Percentiles rank a stretch among this genome's conserved stretches.
Evolutionary conservation across 2,113 vertebrate species (phyloP).

Genomic region (Tragulus kanchil): DNA sequence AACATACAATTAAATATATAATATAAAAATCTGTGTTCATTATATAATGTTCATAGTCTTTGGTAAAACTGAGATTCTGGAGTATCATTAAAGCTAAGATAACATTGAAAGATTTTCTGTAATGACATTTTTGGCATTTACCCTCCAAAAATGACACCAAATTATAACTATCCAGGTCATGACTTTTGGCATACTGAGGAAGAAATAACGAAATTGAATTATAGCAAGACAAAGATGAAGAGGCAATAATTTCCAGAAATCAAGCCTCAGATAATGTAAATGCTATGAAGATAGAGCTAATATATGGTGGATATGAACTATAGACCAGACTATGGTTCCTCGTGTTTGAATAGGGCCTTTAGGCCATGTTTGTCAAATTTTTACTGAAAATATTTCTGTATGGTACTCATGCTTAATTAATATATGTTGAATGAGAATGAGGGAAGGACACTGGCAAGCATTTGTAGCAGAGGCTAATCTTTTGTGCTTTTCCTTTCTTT

Average conservation of each 20-base stretch:
- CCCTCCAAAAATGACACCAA: not conserved
- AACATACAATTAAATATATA: not conserved
- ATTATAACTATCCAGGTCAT: not conserved
- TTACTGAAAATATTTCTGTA: slow-evolving; percentile 6
- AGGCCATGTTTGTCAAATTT: not conserved
- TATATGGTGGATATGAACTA: not conserved
- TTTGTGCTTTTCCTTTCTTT: not conserved
- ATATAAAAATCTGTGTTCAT: not conserved
- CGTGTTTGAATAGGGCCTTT: not conserved
- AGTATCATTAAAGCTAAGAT: not conserved
- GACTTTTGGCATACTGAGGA: not conserved
- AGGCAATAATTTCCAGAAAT: not conserved
- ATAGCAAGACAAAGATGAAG: not conserved
- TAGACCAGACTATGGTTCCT: not conserved
- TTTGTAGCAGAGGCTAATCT: not conserved
- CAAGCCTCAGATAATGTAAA: too few relatives aligned
- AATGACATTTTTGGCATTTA: not conserved
- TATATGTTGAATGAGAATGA: not conserved
- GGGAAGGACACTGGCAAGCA: not conserved
- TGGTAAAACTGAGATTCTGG: not conserved
- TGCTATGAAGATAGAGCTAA: too few relatives aligned
- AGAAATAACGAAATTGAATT: slow-evolving; percentile 14
- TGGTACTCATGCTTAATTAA: not conserved
- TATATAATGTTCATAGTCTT: not conserved
- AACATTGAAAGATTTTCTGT: not conserved